Evolutionary conservation across 1,140 invertebrate genomes (phyloP).

Genomic region (Heterodera carotae): DNA sequence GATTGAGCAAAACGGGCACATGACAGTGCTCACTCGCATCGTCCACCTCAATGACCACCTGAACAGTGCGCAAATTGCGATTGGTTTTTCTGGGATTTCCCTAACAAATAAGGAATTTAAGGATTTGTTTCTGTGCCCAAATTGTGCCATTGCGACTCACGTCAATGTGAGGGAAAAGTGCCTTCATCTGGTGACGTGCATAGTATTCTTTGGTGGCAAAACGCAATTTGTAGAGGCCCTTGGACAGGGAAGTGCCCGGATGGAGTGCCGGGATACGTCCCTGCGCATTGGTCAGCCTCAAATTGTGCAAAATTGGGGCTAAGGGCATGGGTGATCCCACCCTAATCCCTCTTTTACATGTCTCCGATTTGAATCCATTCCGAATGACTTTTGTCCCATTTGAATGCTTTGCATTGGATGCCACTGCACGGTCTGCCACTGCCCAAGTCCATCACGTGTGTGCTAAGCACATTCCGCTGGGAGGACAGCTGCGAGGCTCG

Average conservation of each 20-base stretch:
- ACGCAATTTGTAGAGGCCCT: constrained; percentile 8
- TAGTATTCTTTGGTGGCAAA: constrained; percentile 11
- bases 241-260: background rate
- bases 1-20: constrained; percentile 2
- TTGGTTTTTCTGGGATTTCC: no score
- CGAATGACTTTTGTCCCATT: constrained; percentile 1
- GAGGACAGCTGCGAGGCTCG: background rate
- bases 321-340: no score
- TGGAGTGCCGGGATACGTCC: constrained; percentile 1
- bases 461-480: constrained; percentile 14
- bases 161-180: constrained; percentile 3
- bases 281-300: constrained; percentile 12
- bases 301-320: background rate
- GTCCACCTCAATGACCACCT: constrained; percentile 10
- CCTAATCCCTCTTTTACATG: background rate
- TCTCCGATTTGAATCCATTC: constrained; percentile 16
- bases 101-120: no score
- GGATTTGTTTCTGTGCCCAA: no score
- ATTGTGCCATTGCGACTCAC: no score
- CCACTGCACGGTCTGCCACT: constrained; percentile 1
- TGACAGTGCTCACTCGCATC: background rate
- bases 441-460: constrained; percentile 7
- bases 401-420: constrained; percentile 13
- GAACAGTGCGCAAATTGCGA: background rate
- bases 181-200: constrained; percentile 5